Base-by-base conservation (phyloP, 2,888 invertebrate genomes). In the Aproaerema taeniolella region DNA sequence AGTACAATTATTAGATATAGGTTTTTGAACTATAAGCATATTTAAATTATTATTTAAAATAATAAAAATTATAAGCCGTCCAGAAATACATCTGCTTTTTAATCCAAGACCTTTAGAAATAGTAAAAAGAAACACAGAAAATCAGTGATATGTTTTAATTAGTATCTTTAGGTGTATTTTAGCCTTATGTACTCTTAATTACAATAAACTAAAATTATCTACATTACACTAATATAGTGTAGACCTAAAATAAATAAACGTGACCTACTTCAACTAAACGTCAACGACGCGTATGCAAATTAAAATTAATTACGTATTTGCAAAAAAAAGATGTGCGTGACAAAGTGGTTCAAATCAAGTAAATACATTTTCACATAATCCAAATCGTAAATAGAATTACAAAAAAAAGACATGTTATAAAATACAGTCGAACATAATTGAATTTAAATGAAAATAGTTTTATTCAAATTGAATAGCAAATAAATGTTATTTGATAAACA, bases 201-300 rank as follows among this genome's bases (percentile, higher is more conserved):
- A 41, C 39, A 57, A 47, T 53, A 53, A 51, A 51, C 46, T 50
- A 54, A 43, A 29, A 33, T 10, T 51, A 30, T 64, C 55, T 58
- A 65, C 71, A 58, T 79, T 76, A 83, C 85, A 86, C 85, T 86
- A 85, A 86, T 83, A 82, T 85, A 85, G 85, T 85, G 85, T 82
- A 83, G 3, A 26, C 26, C 52, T 43, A 46, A 38, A 63, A 58
- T 57, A 55, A 64, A 70, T 76, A 78, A 74, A 74, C 67, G 71
- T 47, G 39, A 50, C 52, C 20, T 24, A 26, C n/a, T n/a, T n/a
- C n/a, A n/a, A n/a, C n/a, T n/a, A n/a, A n/a, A n/a, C n/a, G n/a
- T 39, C 33, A 33, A 39, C 2, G 11, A 6, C 20, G n/a, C 33
- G 13, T n/a, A n/a, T n/a, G n/a, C 25, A 8, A 24, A 20, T 20